These are phyloP conservation scores for Arctocebus calabarensis DNA, from an alignment of 2,797 vertebrate genomes.

Conservation along the genomic window DNA sequence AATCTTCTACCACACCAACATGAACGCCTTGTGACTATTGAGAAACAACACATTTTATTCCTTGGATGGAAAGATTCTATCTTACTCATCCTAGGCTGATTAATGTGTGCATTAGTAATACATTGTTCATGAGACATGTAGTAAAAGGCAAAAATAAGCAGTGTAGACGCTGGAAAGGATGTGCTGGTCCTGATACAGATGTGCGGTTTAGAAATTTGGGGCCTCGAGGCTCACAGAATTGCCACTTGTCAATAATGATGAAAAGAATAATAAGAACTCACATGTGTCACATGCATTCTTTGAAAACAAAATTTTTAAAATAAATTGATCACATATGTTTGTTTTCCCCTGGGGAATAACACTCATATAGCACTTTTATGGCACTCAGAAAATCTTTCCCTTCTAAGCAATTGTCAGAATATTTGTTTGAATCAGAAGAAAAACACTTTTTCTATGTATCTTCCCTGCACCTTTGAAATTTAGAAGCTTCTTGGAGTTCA, in stretches of 20 bases:
- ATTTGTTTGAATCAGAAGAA: slow-evolving; percentile 59
- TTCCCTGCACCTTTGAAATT: slow-evolving; percentile 45
- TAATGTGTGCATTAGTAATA: slow-evolving; percentile 74
- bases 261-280: slow-evolving; percentile 55
- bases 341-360: slow-evolving; percentile 55
- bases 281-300: neutral
- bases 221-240: slow-evolving; percentile 44
- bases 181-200: slow-evolving; percentile 45
- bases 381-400: neutral
- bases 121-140: slow-evolving; percentile 42
- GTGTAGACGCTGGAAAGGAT: slow-evolving; percentile 43
- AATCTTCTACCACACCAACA: slow-evolving; percentile 62
- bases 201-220: slow-evolving; percentile 64
- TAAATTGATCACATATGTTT: slow-evolving; percentile 50
- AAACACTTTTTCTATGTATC: slow-evolving; percentile 49
- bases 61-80: slow-evolving; percentile 66
- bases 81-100: slow-evolving; percentile 72
- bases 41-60: slow-evolving; percentile 71
- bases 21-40: slow-evolving; percentile 60
- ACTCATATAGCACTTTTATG: slow-evolving; percentile 58
- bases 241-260: slow-evolving; percentile 55
- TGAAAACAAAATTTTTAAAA: slow-evolving; percentile 42
- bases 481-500: slow-evolving; percentile 10
- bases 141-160: slow-evolving; percentile 54
- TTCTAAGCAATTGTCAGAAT: slow-evolving; percentile 45